A percentile compares a stretch with the other conserved stretches of the same genome.
Evolutionary conservation across 2,113 vertebrate species (phyloP).

Genomic region (Pseudorectes ferrugineus): DNA sequence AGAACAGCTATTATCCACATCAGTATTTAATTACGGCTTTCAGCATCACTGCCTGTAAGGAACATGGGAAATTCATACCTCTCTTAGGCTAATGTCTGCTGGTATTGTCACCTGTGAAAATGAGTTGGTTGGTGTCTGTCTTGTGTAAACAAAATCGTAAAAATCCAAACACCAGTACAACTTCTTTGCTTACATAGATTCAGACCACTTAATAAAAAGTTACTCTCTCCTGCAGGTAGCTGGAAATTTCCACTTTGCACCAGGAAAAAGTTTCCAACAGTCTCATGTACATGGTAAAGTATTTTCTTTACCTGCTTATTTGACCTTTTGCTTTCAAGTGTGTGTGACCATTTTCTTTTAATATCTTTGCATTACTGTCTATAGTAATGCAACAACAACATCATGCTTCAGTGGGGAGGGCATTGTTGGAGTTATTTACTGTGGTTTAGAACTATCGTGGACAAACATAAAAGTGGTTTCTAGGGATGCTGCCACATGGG

Average conservation of each 20-base stretch:
- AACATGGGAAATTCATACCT: background rate
- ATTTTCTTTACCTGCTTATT: background rate
- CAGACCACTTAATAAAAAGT: background rate
- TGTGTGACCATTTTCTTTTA: background rate
- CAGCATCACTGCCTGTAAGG: background rate
- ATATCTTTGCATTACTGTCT: background rate
- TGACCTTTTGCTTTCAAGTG: background rate
- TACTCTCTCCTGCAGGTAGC: conserved; percentile 81
- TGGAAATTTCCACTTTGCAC: conserved; percentile 98
- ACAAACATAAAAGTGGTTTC: background rate
- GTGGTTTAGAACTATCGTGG: background rate
- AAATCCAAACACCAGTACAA: background rate
- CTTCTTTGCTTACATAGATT: background rate
- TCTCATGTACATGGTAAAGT: conserved; percentile 94
- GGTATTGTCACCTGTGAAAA: background rate
- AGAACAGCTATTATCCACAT: background rate
- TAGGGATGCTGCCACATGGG: background rate
- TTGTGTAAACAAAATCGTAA: background rate
- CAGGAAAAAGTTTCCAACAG: conserved; percentile 98
- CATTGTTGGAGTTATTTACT: background rate
- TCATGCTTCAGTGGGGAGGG: background rate
- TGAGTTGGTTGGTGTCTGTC: background rate
- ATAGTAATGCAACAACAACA: background rate
- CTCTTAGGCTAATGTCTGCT: background rate
- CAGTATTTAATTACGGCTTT: background rate